These are phyloP conservation scores for Alectoris magna DNA, from an alignment of 2,797 vertebrate species.

Conservation along the genomic window DNA sequence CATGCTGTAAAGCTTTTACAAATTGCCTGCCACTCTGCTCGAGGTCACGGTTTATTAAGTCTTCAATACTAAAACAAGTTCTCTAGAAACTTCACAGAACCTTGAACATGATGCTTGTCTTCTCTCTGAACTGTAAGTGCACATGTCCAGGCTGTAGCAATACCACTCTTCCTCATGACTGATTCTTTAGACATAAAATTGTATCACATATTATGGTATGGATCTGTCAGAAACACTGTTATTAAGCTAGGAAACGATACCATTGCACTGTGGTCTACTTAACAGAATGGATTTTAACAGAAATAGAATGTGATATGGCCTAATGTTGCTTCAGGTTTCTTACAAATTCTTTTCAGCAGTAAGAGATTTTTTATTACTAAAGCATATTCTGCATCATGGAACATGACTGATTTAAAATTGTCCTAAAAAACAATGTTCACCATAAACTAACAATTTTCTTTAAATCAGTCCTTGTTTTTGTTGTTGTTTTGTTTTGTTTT, in stretches of 20 bases:
- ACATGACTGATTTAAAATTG: neutral
- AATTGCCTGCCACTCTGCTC: constrained; percentile 1
- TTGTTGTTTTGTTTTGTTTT: neutral
- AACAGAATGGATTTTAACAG: neutral
- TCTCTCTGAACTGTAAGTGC: neutral
- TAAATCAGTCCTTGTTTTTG: neutral
- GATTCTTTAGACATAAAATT: neutral
- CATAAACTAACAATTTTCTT: neutral
- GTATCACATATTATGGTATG: neutral
- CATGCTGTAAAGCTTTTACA: neutral
- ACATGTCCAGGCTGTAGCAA: neutral
- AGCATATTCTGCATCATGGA: rapidly evolving
- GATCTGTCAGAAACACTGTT: neutral
- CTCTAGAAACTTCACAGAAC: neutral
- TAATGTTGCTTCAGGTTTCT: neutral
- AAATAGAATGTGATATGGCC: neutral
- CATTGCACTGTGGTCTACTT: neutral
- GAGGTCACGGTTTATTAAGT: constrained; percentile 28
- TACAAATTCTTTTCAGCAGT: neutral
- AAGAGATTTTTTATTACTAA: neutral
- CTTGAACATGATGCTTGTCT: neutral
- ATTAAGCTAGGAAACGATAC: neutral
- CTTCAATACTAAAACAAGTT: neutral
- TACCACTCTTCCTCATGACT: neutral
- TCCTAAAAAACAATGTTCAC: rapidly evolving